Evolutionary conservation across 2,888 invertebrate genomes (phyloP).

Genomic region (Macaria liturata): DNA sequence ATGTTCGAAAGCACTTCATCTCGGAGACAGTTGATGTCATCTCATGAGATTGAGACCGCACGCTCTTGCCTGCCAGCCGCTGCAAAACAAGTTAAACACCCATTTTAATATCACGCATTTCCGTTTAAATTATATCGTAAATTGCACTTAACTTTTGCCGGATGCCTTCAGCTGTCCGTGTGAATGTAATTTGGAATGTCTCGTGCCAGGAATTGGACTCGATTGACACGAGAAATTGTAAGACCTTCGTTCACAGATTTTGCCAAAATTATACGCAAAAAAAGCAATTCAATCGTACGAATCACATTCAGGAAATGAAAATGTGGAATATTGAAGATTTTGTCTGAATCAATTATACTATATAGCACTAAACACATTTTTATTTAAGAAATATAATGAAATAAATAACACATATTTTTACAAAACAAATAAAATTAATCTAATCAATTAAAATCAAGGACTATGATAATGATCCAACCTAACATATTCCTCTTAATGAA

Average conservation of each 20-base stretch:
- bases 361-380: too few species aligned
- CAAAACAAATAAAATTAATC: too few species aligned
- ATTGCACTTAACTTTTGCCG: conserved; percentile 38
- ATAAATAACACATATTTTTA: too few species aligned
- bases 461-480: too few species aligned
- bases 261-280: too few species aligned
- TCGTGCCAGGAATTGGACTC: conserved; percentile 34
- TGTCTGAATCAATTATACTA: too few species aligned
- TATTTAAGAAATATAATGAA: too few species aligned
- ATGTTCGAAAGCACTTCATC: conserved; percentile 50
- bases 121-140: conserved; percentile 53
- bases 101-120: conserved; percentile 56
- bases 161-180: conserved; percentile 36
- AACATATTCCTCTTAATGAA: too few species aligned
- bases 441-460: too few species aligned
- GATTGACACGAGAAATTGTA: conserved; percentile 28
- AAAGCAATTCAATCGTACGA: too few species aligned
- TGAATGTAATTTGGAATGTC: conserved; percentile 38
- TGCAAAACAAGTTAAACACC: conserved; percentile 51
- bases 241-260: not conserved
- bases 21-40: conserved; percentile 55
- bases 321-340: too few species aligned
- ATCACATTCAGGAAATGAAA: too few species aligned
- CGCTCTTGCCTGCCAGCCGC: conserved; percentile 42
- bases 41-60: conserved; percentile 58